Conservation (phyloP, 1,140 invertebrate species). For the Frieseomelitta varia region DNA sequence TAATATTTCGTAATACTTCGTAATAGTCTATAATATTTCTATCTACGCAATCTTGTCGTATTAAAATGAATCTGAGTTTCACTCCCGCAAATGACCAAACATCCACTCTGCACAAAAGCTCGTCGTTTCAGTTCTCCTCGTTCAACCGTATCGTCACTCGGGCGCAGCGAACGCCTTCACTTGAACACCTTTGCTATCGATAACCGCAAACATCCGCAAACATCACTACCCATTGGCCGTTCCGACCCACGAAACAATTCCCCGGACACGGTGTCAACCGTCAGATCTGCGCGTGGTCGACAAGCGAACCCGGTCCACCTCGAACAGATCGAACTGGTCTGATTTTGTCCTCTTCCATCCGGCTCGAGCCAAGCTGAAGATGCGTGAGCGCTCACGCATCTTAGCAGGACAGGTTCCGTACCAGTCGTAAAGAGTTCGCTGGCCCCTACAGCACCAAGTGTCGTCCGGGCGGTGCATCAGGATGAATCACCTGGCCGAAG, state of each 20-base stretch:
- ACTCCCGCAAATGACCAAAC: too few species aligned
- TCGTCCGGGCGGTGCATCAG: conserved; percentile 63
- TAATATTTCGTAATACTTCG: too few species aligned
- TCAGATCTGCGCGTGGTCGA: background rate
- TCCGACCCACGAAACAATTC: background rate
- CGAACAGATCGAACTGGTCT: conserved; percentile 43
- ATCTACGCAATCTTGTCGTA: too few species aligned
- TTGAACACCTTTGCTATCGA: background rate
- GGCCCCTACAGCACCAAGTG: conserved; percentile 61
- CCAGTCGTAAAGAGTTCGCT: conserved; percentile 70
- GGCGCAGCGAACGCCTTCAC: background rate
- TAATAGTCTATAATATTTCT: too few species aligned
- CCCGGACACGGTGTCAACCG: background rate
- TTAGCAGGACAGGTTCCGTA: conserved; percentile 68
- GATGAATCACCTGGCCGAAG: conserved; percentile 72
- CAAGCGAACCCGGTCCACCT: background rate
- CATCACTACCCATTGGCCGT: too few species aligned
- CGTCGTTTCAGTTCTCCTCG: background rate
- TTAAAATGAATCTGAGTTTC: too few species aligned
- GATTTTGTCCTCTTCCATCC: conserved; percentile 37
- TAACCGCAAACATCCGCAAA: background rate
- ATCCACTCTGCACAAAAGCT: background rate
- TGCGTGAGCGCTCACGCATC: conserved; percentile 11
- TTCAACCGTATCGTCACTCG: background rate
- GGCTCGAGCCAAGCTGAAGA: background rate